Percentiles rank a stretch among this genome's conserved stretches.
Evolutionary conservation across 1,140 invertebrate genomes (phyloP).

Genomic region (Micrasema minimum): DNA sequence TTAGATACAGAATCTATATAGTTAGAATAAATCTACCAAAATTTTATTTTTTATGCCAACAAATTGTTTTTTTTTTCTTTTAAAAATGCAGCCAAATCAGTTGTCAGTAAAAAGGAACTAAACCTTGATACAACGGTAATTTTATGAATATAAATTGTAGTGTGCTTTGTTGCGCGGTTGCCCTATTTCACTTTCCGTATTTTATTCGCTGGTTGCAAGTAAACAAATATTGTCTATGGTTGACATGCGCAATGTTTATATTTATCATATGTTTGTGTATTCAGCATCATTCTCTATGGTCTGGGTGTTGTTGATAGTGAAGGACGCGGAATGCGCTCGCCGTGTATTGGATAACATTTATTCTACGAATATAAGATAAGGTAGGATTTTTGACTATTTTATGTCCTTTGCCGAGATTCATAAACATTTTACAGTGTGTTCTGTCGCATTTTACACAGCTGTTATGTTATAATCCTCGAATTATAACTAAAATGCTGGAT

Average conservation of each 20-base stretch:
- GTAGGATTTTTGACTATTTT: conserved; percentile 39
- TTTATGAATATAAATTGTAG: no score
- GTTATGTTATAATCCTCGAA: conserved; percentile 40
- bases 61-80: no score
- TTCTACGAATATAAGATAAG: conserved; percentile 42
- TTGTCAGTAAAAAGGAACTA: no score
- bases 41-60: no score
- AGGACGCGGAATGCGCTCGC: conserved; percentile 48
- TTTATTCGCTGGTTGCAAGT: background rate
- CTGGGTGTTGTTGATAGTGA: conserved; percentile 50
- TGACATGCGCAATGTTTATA: conserved; percentile 38
- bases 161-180: conserved; percentile 7
- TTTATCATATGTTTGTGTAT: conserved; percentile 47
- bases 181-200: background rate
- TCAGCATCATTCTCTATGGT: conserved; percentile 43
- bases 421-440: conserved; percentile 11
- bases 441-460: conserved; percentile 33
- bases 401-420: conserved; percentile 14
- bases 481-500: conserved; percentile 43
- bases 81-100: no score
- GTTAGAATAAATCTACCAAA: no score
- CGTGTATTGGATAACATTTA: conserved; percentile 46
- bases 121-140: no score
- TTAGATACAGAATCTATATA: no score
- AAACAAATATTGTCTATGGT: conserved; percentile 17